Evolutionary conservation across 2,888 invertebrate species (phyloP).

Genomic region (Apamea monoglypha): DNA sequence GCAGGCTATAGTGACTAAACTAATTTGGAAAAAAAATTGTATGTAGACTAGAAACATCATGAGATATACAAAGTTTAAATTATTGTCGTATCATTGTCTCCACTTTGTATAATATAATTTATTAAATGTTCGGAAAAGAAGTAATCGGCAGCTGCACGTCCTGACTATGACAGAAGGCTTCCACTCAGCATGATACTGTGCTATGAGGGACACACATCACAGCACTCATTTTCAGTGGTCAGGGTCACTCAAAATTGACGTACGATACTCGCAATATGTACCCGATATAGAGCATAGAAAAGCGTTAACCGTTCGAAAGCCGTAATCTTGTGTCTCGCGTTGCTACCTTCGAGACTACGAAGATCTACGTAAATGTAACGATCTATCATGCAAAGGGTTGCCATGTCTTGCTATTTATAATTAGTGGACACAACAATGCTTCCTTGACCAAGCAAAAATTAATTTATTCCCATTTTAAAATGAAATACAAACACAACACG

Average conservation of each 20-base stretch:
- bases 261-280: neutral
- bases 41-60: too few relatives aligned
- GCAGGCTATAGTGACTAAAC: too few relatives aligned
- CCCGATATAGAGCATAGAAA: neutral
- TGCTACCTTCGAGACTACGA: neutral
- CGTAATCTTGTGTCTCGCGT: neutral
- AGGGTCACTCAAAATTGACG: neutral
- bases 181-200: too few relatives aligned
- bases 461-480: constrained; percentile 18
- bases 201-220: too few relatives aligned
- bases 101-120: too few relatives aligned
- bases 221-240: too few relatives aligned
- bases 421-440: neutral
- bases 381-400: neutral
- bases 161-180: neutral
- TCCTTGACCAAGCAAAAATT: constrained; percentile 3
- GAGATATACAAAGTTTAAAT: too few relatives aligned
- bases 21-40: too few relatives aligned
- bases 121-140: too few relatives aligned
- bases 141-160: neutral
- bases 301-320: neutral
- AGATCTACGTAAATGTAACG: neutral
- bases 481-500: constrained; percentile 3
- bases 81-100: too few relatives aligned
- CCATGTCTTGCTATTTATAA: neutral